Evolutionary conservation across 2,797 vertebrate species (phyloP), one percentile per base, ranked within the genome.

Genomic region (Aerospiza tachiro): DNA sequence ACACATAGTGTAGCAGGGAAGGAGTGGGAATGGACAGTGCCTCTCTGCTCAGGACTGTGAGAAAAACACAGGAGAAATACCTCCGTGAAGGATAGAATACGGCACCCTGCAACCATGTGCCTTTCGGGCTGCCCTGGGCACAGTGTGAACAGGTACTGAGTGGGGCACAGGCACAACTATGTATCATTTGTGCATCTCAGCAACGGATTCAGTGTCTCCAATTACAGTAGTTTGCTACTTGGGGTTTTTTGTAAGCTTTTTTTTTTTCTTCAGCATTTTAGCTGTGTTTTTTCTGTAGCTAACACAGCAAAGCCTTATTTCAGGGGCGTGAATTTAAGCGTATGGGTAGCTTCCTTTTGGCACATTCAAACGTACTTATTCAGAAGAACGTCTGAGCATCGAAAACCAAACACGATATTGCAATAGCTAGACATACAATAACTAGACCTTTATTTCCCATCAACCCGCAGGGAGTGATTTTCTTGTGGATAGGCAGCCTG

Each of bases 41-140:
- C n/a, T 52, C 44, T 29, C n/a, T 61, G 45, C 53, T 71, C 26
- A 6, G 28, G 44, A 11, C 35, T 9, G 35, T 0, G 2, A 42
- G 11, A 6, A 56, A n/a, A 75, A 25, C 1, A 2, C 31, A 23
- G 23, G 56, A 75, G 35, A 84, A 91, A 35, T 45, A 20, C 11
- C 17, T 58, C 26, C 17, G 17, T 19, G 53, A 44, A 31, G 19
- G 49, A 52, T 2, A 44, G n/a, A 33, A 65, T 38, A 5, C 10
- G 49, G 28, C n/a, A 25, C 0, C 1, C 35, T 31, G 56, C 21
- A 20, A 13, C 20, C 6, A 0, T 2, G 11, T 1, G 3, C 53
- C 35, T 56, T 71, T 23, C 36, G 15, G 67, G 26, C 44, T 68
- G 78, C 65, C 42, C 11, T 12, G 29, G n/a, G 59, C 50, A 33